A percentile compares a stretch with the other conserved stretches of the same genome.
Conservation (phyloP, 2,797 vertebrate genomes). For the Balearica regulorum region DNA sequence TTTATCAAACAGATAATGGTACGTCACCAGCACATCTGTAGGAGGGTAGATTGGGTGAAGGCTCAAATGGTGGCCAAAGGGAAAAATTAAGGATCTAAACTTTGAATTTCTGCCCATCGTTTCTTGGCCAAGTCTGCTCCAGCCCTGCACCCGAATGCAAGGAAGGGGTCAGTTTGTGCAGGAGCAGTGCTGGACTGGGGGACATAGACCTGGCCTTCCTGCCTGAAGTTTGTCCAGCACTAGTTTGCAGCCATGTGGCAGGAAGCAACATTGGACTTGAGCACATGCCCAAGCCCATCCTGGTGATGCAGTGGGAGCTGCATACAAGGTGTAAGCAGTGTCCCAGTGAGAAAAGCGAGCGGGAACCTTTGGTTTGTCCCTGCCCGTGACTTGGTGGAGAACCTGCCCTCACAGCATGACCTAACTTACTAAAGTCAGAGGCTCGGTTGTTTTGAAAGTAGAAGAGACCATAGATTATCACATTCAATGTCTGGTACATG, state of each 20-base stretch:
- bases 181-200: not conserved
- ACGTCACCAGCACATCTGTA: not conserved
- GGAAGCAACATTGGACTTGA: not conserved
- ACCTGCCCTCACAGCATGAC: not conserved
- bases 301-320: not conserved
- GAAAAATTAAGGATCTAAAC: not conserved
- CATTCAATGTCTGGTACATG: not conserved
- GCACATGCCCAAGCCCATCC: not conserved
- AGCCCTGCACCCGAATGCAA: not conserved
- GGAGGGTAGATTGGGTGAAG: not conserved
- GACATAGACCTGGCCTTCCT: not conserved
- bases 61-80: not conserved
- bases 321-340: accelerated
- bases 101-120: not conserved
- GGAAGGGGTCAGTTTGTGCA: not conserved
- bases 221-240: not conserved
- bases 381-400: not conserved
- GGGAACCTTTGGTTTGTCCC: not conserved
- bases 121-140: not conserved
- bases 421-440: not conserved
- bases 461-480: not conserved
- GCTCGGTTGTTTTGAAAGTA: not conserved
- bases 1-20: not conserved
- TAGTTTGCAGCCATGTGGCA: not conserved
- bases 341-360: not conserved